Percentiles rank a stretch among this genome's conserved stretches.
Evolutionary conservation across 2,797 vertebrate genomes (phyloP).

Genomic region (Harpagifer antarcticus): DNA sequence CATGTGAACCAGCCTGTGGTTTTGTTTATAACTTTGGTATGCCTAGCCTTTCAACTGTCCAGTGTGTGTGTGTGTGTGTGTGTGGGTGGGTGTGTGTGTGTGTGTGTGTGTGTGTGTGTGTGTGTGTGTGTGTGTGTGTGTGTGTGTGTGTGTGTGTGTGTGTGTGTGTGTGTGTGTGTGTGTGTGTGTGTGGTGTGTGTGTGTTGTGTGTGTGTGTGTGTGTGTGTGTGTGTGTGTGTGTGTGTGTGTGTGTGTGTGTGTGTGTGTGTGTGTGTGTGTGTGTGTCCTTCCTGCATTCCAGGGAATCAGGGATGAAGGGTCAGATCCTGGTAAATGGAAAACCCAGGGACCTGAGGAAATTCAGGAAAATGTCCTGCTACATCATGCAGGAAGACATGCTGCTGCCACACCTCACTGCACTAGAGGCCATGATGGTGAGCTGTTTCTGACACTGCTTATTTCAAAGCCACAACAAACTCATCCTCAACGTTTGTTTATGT

Average conservation of each 20-base stretch:
- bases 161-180: not conserved
- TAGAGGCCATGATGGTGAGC: conserved; percentile 93
- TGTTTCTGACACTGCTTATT: not conserved
- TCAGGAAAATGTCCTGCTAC: conserved; percentile 98
- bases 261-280: not conserved
- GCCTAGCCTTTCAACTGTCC: not conserved
- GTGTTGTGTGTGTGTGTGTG: too few relatives aligned
- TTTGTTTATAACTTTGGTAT: not conserved
- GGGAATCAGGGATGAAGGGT: conserved; percentile 95
- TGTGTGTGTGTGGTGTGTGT: too few relatives aligned
- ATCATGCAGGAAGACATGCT: conserved; percentile 98
- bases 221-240: too few relatives aligned
- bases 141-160: conserved; percentile 10
- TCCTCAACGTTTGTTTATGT: not conserved
- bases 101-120: too few relatives aligned
- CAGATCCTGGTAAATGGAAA: conserved; percentile 93
- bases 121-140: not conserved
- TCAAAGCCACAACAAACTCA: not conserved
- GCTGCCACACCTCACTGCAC: conserved; percentile 90
- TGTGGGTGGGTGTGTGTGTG: too few relatives aligned
- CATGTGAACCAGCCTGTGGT: not conserved
- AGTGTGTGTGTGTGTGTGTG: not conserved
- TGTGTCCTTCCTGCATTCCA: conserved; percentile 58
- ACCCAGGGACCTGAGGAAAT: conserved; percentile 90
- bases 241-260: too few relatives aligned